Conservation (phyloP, 2,888 invertebrate species). For the Branchipolynoe longqiensis region DNA sequence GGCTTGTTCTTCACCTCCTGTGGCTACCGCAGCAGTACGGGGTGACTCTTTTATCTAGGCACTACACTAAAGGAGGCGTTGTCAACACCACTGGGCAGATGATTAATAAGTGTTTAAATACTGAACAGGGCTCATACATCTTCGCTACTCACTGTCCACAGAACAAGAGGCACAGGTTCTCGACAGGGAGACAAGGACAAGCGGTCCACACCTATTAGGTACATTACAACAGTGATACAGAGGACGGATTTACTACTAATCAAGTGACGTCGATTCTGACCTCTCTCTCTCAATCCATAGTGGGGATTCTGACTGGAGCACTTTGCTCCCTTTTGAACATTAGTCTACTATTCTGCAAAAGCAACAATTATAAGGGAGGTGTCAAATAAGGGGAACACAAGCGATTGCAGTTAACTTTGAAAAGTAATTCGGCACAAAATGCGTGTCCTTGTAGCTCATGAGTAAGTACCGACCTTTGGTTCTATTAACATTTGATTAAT, state of each 20-base stretch:
- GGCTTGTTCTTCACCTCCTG: too few relatives aligned
- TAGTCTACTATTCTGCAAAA: conserved; percentile 1
- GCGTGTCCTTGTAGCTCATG: conserved; percentile 28
- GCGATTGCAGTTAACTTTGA: too few relatives aligned
- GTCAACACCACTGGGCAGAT: too few relatives aligned
- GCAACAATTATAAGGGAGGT: too few relatives aligned
- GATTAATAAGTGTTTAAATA: neutral
- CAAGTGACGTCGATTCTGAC: neutral
- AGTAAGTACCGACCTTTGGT: too few relatives aligned
- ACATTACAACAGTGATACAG: neutral
- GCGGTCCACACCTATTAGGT: neutral
- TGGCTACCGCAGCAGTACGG: too few relatives aligned
- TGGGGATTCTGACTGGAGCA: neutral
- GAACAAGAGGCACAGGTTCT: neutral
- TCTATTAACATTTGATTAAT: neutral
- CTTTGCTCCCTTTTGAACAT: conserved; percentile 13
- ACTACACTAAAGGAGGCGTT: too few relatives aligned
- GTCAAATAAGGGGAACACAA: neutral
- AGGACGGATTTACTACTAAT: neutral
- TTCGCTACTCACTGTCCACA: neutral
- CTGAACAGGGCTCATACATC: neutral
- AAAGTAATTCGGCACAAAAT: neutral
- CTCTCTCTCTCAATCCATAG: neutral
- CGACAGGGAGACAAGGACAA: neutral
- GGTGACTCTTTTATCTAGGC: too few relatives aligned